Conservation (phyloP, 30 jellyfish, hydroid and myxozoan species). For the Pseudorhiza aurosa region DNA sequence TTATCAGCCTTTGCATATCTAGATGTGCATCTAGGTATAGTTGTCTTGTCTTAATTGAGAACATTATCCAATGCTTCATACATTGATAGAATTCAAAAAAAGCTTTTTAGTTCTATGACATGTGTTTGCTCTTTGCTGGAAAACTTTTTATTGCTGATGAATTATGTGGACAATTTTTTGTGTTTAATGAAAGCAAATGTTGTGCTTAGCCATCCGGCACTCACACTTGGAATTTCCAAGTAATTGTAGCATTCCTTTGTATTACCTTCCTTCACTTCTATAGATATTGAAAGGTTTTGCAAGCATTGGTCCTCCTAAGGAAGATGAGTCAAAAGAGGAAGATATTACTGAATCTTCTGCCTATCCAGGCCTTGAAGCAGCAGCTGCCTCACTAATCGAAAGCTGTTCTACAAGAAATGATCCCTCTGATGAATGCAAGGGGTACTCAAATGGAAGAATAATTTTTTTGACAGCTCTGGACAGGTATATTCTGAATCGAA, state of each 20-base stretch:
- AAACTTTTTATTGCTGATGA: no score
- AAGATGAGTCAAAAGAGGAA: conserved; percentile 9
- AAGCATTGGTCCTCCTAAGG: conserved; percentile 67
- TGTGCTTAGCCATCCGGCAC: background rate
- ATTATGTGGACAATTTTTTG: background rate
- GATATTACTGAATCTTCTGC: conserved; percentile 24
- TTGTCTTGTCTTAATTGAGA: no score
- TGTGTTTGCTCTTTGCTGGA: no score
- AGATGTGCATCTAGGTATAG: no score
- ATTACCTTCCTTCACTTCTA: no score
- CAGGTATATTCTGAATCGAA: no score
- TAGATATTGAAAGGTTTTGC: conserved; percentile 76
- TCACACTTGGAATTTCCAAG: background rate
- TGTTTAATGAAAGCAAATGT: background rate
- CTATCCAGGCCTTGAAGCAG: conserved; percentile 73
- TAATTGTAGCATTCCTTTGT: background rate
- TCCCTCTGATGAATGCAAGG: background rate
- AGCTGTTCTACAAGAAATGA: background rate
- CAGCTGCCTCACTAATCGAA: conserved; percentile 49
- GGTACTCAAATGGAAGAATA: conserved; percentile 37
- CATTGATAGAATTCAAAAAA: no score
- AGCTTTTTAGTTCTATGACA: no score
- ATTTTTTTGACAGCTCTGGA: conserved; percentile 54
- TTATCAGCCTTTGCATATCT: no score
- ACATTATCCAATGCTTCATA: no score